These are phyloP conservation scores for Phorcus lineatus DNA, from an alignment of 2,888 invertebrate genomes.

Conservation along the genomic window DNA sequence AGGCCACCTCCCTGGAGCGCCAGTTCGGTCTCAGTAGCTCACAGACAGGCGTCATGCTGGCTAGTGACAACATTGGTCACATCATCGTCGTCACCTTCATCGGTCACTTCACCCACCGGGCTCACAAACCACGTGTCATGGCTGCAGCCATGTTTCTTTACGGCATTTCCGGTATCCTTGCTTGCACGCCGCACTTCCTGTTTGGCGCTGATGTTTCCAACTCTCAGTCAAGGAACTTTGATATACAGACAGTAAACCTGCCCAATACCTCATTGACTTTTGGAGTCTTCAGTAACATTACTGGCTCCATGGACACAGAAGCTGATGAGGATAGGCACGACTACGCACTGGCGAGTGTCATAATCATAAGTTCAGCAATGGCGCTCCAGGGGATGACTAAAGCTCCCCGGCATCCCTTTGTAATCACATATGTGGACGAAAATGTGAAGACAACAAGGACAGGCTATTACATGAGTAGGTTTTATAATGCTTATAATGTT, in stretches of 20 bases:
- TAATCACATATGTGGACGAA: constrained; percentile 51
- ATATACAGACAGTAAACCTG: not conserved
- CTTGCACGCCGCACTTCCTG: constrained; percentile 49
- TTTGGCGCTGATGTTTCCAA: not conserved
- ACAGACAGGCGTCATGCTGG: constrained; percentile 62
- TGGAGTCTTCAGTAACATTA: not conserved
- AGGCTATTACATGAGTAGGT: constrained; percentile 51
- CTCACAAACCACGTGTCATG: constrained; percentile 49
- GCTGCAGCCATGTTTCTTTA: constrained; percentile 37
- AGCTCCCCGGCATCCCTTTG: constrained; percentile 45
- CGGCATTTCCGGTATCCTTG: constrained; percentile 49
- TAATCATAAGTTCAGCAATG: constrained; percentile 50
- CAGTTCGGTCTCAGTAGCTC: constrained; percentile 62
- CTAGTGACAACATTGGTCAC: constrained; percentile 63
- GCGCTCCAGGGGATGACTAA: constrained; percentile 54
- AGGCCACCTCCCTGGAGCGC: constrained; percentile 61
- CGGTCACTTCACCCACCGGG: constrained; percentile 41
- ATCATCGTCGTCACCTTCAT: constrained; percentile 47
- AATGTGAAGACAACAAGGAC: constrained; percentile 50
- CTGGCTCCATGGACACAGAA: not conserved
- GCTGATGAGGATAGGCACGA: not conserved
- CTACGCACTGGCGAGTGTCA: constrained; percentile 33
- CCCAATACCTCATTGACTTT: not conserved
- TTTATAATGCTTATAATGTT: too few species aligned
- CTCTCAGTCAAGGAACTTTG: not conserved